Base-by-base conservation (phyloP, 2,797 vertebrate genomes). In the Dryobates pubescens region DNA sequence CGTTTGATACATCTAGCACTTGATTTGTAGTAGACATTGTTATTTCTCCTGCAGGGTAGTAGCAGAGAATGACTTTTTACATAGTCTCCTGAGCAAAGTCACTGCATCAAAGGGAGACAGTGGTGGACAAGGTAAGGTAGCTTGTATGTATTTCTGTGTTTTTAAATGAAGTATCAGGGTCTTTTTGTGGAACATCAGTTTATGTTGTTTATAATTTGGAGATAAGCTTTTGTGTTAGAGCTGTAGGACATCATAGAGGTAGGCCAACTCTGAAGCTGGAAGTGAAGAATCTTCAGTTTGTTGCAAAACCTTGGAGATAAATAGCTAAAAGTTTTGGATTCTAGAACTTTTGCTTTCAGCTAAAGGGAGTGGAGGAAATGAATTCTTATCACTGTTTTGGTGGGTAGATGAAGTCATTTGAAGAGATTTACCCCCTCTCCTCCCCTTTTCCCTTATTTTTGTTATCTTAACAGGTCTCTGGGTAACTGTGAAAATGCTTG, bases 401-500 rank as follows among this genome's bases (percentile, higher is more conserved):
- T 62, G 19, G 8, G 13, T 36, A 16, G 16, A 67, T 56, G 16
- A 38, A 70, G 54, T 34, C 2, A 76, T 29, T 22, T 76, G 45
- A 77, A 84, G 9, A 58, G 5, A 61, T 13, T 12, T 13, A 11
- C 5, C 38, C 38, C 38, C 36, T 36, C 36, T 13, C 38, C 38
- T 13, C 38, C 9, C 38, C 38, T 38, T 13, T 13, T 12, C 14
- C 41, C 16, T 43, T 43, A 43, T 32, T 3, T 13, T 20, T 9
- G n/a, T 13, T 13, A 8, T 57, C 86, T 92, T 27, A 17, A 32
- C 36, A 99, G 99, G 99, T 62, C 97, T 99, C 47, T 99, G 99
- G 99, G 99, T 99, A 91, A 99, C 99, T 30, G 98, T 99, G 98
- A 99, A 99, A 97, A 98, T 99, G 97, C 97, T 99, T 57, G 98